A percentile compares a stretch with the other conserved stretches of the same genome.
Evolutionary conservation across 1,140 invertebrate species (phyloP).

Genomic region (Bombus sylvicola): DNA sequence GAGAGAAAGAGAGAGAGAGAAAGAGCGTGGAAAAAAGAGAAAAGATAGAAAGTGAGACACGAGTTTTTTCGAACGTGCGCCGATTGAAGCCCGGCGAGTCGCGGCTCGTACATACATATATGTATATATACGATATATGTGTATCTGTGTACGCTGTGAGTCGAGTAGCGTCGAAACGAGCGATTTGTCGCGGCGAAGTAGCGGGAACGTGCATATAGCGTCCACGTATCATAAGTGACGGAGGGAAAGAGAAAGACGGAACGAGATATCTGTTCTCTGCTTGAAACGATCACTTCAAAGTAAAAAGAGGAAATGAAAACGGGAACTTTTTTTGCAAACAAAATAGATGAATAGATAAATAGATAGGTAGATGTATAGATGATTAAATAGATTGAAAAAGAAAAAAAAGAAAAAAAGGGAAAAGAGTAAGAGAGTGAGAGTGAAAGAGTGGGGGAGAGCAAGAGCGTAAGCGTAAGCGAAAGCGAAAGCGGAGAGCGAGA

Average conservation of each 20-base stretch:
- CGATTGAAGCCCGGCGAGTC: constrained; percentile 21
- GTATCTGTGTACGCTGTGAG: constrained; percentile 32
- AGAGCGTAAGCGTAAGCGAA: constrained; percentile 22
- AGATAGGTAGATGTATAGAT: constrained; percentile 44
- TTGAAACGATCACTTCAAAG: constrained; percentile 55
- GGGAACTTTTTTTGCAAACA: background rate
- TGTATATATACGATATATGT: constrained; percentile 23
- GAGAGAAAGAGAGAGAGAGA: background rate
- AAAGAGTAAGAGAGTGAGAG: constrained; percentile 30
- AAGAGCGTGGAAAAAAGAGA: background rate
- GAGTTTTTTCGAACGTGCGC: background rate
- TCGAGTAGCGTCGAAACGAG: constrained; percentile 47
- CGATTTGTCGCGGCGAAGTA: constrained; percentile 50
- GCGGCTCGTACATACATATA: constrained; percentile 29
- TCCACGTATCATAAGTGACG: constrained; percentile 13
- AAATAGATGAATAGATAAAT: constrained; percentile 39
- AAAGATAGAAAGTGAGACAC: background rate
- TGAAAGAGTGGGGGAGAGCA: constrained; percentile 42
- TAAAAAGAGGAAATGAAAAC: constrained; percentile 28
- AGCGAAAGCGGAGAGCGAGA: constrained; percentile 42
- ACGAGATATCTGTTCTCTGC: constrained; percentile 32
- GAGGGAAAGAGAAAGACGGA: constrained; percentile 38
- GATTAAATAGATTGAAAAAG: background rate
- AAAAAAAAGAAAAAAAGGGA: constrained; percentile 15
- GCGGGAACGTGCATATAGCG: constrained; percentile 2